Conservation (phyloP, 1,140 invertebrate species). For the Macrocentrus cingulum region DNA sequence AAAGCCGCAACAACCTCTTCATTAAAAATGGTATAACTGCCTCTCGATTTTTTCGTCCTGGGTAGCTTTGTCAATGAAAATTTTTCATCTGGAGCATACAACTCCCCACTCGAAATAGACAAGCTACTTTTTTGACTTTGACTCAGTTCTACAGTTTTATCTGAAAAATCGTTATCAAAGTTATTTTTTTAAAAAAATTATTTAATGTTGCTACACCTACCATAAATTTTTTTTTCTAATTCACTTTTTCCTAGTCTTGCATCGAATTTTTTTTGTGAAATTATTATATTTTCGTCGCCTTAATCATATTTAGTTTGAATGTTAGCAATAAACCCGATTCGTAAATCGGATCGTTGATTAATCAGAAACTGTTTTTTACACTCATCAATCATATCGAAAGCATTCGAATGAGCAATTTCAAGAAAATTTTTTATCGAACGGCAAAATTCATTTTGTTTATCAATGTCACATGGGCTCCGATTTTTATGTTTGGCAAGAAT, state of each 20-base stretch:
- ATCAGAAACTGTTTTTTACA: conserved; percentile 6
- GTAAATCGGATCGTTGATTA: conserved; percentile 1
- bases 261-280: background rate
- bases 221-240: no score
- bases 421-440: no score
- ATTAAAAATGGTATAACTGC: conserved; percentile 22
- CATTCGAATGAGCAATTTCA: conserved; percentile 22
- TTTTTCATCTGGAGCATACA: no score
- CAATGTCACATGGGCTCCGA: background rate
- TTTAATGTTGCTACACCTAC: no score
- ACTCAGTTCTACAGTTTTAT: no score
- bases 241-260: no score
- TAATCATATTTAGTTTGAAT: background rate
- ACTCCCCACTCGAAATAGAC: no score
- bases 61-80: no score
- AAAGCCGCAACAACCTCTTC: conserved; percentile 29
- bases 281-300: background rate
- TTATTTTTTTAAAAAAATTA: no score
- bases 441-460: conserved; percentile 14
- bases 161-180: no score
- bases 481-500: background rate
- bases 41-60: conserved; percentile 18
- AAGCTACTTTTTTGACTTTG: no score
- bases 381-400: background rate
- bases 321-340: conserved; percentile 11